Evolutionary conservation across 2,888 invertebrate genomes (phyloP).

Genomic region (Morpho deidamia): DNA sequence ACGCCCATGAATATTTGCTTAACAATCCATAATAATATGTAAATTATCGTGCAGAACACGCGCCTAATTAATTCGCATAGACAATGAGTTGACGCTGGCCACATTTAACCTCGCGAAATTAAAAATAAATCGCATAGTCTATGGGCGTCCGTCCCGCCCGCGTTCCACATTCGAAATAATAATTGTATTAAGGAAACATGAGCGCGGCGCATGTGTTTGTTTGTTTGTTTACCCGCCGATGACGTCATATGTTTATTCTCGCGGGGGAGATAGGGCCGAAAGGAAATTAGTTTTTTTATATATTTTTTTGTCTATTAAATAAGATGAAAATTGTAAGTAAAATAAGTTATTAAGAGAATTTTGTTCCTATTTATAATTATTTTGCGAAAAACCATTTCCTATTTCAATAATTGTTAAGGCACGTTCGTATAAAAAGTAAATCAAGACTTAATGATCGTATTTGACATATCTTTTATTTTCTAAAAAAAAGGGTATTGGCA

Average conservation of each 20-base stretch:
- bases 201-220: conserved; percentile 79
- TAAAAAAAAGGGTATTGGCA: too few relatives aligned
- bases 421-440: too few relatives aligned
- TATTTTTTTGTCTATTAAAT: background rate
- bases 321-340: too few relatives aligned
- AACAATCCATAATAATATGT: conserved; percentile 2
- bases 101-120: conserved; percentile 33
- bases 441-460: too few relatives aligned
- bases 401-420: too few relatives aligned
- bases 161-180: conserved; percentile 77
- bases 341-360: too few relatives aligned
- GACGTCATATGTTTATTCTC: conserved; percentile 80
- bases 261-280: conserved; percentile 47
- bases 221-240: conserved; percentile 78
- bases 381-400: too few relatives aligned
- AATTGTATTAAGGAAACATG: conserved; percentile 79
- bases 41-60: conserved; percentile 11
- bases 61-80: conserved; percentile 44
- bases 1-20: background rate
- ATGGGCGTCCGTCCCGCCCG: conserved; percentile 49
- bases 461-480: too few relatives aligned
- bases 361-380: too few relatives aligned
- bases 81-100: conserved; percentile 20
- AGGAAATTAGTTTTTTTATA: conserved; percentile 4
- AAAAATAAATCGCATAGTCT: conserved; percentile 43